Base-by-base conservation (phyloP, 2,888 invertebrate genomes). In the Sylvicola fuscatus region DNA sequence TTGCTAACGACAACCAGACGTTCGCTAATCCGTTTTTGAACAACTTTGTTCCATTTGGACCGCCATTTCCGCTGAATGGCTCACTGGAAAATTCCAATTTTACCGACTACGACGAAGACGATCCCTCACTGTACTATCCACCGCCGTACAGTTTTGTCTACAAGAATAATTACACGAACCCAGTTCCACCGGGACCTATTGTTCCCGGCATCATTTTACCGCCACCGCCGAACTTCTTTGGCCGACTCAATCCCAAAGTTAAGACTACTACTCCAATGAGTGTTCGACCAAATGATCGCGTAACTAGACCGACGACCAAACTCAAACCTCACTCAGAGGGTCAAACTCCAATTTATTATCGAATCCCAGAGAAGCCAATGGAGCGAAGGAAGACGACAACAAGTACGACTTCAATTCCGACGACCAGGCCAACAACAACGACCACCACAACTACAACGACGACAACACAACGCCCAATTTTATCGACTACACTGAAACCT, bases 81-180 rank as follows among this genome's bases (percentile, higher is more conserved):
- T 62, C 63, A 59, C 41, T 45, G 16, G 77, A 77, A 52, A 77
- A 76, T 44, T 74, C 73, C 49, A 79, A 76, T 60, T 68, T 70
- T 46, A 70, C 76, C 41, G 80, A 80, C 51, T 70, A 74, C 45
- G 83, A 84, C 65, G 83, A 82, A 62, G 86, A 87, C 61, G 86
- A 87, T 66, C 84, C 84, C 49, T 82, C 84, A 45, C 74, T 86
- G 37, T 87, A 84, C 52, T 84, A 87, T 66, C 86, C 86, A 49
- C 86, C 86, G 50, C 83, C 84, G 11, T 87, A 87, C 64, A 84
- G 81, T 58, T 82, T 82, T 64, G 76, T 78, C 44, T 84, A 79
- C 58, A 74, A 70, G 52, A 71, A 68, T 52, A 80, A 80, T 52
- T 83, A 84, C 58, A 68, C 75, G 30, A 68, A 67, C 47, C 54